These are phyloP conservation scores for Beris chalybata DNA, from an alignment of 2,888 invertebrate genomes.

Conservation along the genomic window DNA sequence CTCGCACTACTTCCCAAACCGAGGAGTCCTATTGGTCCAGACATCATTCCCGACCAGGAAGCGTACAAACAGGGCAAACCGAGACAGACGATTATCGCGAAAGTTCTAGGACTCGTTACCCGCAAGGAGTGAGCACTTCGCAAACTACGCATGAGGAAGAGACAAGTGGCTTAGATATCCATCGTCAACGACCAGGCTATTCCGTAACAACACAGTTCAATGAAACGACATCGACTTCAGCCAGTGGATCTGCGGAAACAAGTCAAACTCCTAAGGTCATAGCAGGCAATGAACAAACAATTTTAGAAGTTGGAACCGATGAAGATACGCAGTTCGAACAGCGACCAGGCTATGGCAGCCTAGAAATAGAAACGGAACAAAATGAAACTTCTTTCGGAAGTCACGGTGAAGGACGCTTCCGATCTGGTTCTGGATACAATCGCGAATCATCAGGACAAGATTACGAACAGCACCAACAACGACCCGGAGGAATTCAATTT, in stretches of 20 bases:
- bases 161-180: conserved; percentile 8
- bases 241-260: not conserved
- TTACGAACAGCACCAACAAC: conserved; percentile 17
- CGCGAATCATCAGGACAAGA: not conserved
- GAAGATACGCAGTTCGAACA: not conserved
- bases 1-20: conserved; percentile 5
- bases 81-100: conserved; percentile 14
- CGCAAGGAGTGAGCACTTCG: not conserved
- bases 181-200: conserved; percentile 8
- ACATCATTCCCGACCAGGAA: conserved; percentile 6
- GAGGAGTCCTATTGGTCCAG: conserved; percentile 21
- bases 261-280: conserved; percentile 3
- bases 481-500: conserved; percentile 4
- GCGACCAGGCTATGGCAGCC: not conserved
- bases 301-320: not conserved
- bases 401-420: not conserved
- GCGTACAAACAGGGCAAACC: not conserved
- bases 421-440: not conserved
- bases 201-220: conserved; percentile 11
- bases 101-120: conserved; percentile 6
- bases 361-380: not conserved
- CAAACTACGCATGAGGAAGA: conserved; percentile 19
- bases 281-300: not conserved
- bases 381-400: not conserved
- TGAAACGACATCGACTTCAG: conserved; percentile 2